Conservation (phyloP, 2,113 vertebrate genomes). For the Myrmophylax atrothorax region DNA sequence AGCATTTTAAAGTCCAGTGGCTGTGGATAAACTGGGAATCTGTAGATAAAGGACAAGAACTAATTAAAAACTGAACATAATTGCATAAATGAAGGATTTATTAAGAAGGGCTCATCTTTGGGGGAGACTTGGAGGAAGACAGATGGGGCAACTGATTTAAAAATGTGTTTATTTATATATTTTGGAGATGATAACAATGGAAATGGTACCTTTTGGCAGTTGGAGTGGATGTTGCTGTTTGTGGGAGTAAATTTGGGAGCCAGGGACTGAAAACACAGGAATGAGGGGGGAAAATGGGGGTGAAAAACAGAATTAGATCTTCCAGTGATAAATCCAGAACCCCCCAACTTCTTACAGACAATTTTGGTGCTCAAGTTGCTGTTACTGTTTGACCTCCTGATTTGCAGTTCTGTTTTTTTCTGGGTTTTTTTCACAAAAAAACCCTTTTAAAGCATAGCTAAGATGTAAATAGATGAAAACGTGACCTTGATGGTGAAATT, state of each 20-base stretch:
- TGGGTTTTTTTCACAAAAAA: too few species aligned
- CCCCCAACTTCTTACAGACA: fast-evolving
- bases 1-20: neutral
- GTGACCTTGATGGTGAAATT: neutral
- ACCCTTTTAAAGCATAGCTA: neutral
- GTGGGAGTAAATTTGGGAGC: neutral
- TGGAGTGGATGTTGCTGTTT: neutral
- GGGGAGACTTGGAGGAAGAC: neutral
- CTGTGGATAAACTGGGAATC: neutral
- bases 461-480: neutral
- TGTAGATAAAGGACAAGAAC: too few species aligned
- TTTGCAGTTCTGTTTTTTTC: neutral
- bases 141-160: neutral
- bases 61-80: neutral
- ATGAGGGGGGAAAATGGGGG: neutral
- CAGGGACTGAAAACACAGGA: neutral
- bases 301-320: neutral
- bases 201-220: neutral
- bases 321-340: neutral
- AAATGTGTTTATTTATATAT: neutral
- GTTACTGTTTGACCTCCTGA: neutral
- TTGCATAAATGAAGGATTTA: neutral
- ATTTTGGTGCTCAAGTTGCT: neutral
- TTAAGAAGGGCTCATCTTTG: neutral
- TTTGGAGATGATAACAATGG: neutral